Base-by-base conservation (phyloP, 2,888 invertebrate species). In the Sceliomorpha sp. region DNA sequence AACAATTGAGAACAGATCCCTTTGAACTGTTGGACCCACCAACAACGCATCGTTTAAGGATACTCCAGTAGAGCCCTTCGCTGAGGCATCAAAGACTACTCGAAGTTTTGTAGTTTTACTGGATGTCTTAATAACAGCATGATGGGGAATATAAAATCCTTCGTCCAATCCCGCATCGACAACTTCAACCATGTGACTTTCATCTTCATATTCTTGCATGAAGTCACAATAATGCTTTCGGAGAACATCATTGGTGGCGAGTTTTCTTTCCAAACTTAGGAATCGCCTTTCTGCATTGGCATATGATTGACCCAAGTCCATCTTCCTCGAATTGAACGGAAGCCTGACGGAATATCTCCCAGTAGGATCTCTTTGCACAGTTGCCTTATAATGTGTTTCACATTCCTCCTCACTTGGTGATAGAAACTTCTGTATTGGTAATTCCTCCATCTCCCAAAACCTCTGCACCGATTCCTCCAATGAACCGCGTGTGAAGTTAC, bases 371-470 rank as follows among this genome's bases (percentile, higher is more conserved):
- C 67, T 17, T 12, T 7, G 29, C n/a, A 34, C 4, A 1, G 48
- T 51, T 20, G 48, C 17, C 26, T 17, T 12, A 48, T 70, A 70
- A 40, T 67, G 60, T 6, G 37, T 29, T 55, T 75, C 74, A 31
- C 71, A 76, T 17, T 7, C 40, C 24, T 32, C 37, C 42, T 73
- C 72, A 10, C 70, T 67, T 8, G 14, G 37, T 7, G 59, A 47
- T 3, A 26, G 12, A 8, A 24, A 26, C 12, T 24, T 20, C 1
- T 9, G 3, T 6, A 8, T 20, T 1, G 31, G 27, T 1, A 50
- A 10, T 26, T 51, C 50, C 53, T 64, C 50, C 3, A 55, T 20
- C 31, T 59, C 42, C 64, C 55, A 70, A 15, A 68, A 68, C 7
- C 36, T 32, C 17, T 51, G 27, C 14, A 51, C 31, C 1, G 14